These are phyloP conservation scores for Lepus europaeus DNA, from an alignment of 2,113 vertebrate species.

Conservation along the genomic window DNA sequence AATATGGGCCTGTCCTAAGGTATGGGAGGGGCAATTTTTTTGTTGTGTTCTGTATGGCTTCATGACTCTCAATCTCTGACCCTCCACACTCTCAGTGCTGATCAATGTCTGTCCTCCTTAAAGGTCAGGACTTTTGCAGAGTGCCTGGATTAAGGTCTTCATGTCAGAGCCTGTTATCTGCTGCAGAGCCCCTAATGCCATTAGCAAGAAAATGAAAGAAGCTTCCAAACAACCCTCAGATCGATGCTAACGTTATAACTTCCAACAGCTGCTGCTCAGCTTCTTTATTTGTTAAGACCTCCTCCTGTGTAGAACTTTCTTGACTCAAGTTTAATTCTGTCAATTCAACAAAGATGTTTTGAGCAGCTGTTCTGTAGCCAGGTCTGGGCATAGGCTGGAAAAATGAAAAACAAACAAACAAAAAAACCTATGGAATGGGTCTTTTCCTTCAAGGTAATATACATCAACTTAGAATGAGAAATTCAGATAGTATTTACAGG, in stretches of 20 bases:
- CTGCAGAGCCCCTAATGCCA: conserved; percentile 87
- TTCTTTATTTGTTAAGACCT: conserved; percentile 82
- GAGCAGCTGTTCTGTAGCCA: conserved; percentile 59
- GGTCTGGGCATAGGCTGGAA: conserved; percentile 30
- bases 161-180: conserved; percentile 89
- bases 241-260: conserved; percentile 88
- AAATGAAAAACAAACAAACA: not conserved
- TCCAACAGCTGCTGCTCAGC: conserved; percentile 82
- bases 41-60: conserved; percentile 44
- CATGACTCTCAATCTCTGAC: conserved; percentile 72
- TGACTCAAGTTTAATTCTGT: conserved; percentile 81
- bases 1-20: conserved; percentile 12
- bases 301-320: conserved; percentile 79
- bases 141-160: conserved; percentile 82
- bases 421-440: not conserved
- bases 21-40: conserved; percentile 37
- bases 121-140: conserved; percentile 83
- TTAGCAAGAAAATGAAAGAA: conserved; percentile 91
- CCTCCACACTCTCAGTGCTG: conserved; percentile 70
- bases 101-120: conserved; percentile 82
- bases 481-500: not conserved
- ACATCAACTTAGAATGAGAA: conserved; percentile 16
- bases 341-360: conserved; percentile 77
- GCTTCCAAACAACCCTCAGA: conserved; percentile 88
- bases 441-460: conserved; percentile 16